A percentile compares a stretch with the other conserved stretches of the same genome.
phyloP scores from a whole-genome alignment of 2,888 invertebrate genomes.

The Carpatolechia fugitivella region DNA sequence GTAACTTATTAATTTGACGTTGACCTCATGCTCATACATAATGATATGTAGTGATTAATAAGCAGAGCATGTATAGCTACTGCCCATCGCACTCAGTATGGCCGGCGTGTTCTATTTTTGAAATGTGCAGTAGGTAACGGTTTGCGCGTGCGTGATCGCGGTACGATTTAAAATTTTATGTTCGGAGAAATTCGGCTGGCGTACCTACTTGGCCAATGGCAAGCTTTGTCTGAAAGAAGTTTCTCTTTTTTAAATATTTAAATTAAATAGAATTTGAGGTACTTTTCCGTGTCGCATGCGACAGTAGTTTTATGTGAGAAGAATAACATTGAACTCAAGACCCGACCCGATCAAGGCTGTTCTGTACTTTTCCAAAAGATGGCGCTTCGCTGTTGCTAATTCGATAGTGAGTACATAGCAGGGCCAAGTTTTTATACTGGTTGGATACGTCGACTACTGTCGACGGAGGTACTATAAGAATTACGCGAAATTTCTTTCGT shows the following conservation, averaged over 20 bases:
- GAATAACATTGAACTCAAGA: background rate
- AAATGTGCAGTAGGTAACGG: slow-evolving; percentile 74
- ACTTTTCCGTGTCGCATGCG: slow-evolving; percentile 30
- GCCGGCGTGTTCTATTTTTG: slow-evolving; percentile 76
- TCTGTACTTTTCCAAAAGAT: background rate
- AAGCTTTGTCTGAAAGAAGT: slow-evolving; percentile 40
- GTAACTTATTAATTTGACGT: background rate
- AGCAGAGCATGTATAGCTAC: slow-evolving; percentile 66
- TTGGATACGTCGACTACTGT: too few species aligned
- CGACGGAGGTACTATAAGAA: too few species aligned
- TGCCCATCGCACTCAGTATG: slow-evolving; percentile 68
- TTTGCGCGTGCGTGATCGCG: slow-evolving; percentile 68
- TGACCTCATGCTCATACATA: slow-evolving; percentile 4
- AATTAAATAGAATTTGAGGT: slow-evolving; percentile 38
- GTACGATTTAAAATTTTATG: slow-evolving; percentile 70
- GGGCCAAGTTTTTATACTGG: too few species aligned
- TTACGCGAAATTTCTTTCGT: too few species aligned
- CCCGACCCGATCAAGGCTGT: background rate
- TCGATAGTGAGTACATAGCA: too few species aligned
- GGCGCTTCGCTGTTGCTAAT: background rate
- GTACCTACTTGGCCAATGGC: slow-evolving; percentile 47
- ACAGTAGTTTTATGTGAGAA: background rate
- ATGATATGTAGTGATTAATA: slow-evolving; percentile 60
- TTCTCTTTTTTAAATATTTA: slow-evolving; percentile 67
- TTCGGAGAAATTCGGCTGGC: slow-evolving; percentile 71